A percentile compares a stretch with the other conserved stretches of the same genome.
These are phyloP conservation scores for Sycophila texana DNA, from an alignment of 2,888 invertebrate species.

Conservation along the genomic window DNA sequence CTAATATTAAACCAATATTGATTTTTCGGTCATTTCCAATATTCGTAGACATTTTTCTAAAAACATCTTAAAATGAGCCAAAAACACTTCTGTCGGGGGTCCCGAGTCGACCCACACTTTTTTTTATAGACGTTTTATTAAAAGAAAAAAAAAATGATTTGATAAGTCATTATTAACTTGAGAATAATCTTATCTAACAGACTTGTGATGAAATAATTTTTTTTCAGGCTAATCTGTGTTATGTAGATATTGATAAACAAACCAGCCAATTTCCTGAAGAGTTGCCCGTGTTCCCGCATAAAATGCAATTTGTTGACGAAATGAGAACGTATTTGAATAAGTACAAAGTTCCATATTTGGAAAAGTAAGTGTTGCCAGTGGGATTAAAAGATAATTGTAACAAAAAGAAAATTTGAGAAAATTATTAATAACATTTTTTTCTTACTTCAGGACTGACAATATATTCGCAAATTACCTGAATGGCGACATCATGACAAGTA, in stretches of 20 bases:
- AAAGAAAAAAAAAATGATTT: too few relatives aligned
- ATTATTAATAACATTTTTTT: neutral
- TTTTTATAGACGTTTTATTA: too few relatives aligned
- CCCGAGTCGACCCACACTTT: too few relatives aligned
- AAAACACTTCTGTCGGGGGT: too few relatives aligned
- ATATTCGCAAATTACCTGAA: slow-evolving; percentile 73
- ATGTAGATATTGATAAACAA: slow-evolving; percentile 96
- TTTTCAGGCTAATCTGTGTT: slow-evolving; percentile 90
- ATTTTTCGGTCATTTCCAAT: too few relatives aligned
- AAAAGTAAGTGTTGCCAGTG: slow-evolving; percentile 69
- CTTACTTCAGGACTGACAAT: slow-evolving; percentile 70
- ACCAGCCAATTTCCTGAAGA: slow-evolving; percentile 96
- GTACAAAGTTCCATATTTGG: slow-evolving; percentile 76
- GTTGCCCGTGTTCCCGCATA: slow-evolving; percentile 93
- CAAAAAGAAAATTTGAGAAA: too few relatives aligned
- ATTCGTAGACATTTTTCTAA: too few relatives aligned
- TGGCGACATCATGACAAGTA: slow-evolving; percentile 86
- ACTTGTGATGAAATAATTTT: slow-evolving; percentile 6
- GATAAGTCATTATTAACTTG: too few relatives aligned
- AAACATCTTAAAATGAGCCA: too few relatives aligned
- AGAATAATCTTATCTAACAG: slow-evolving; percentile 9
- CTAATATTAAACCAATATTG: too few relatives aligned
- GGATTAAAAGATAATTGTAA: neutral
- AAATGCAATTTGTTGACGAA: slow-evolving; percentile 90
- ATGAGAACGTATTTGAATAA: slow-evolving; percentile 81